phyloP scores from a whole-genome alignment of 2,113 vertebrate genomes.

The Alectura lathami region DNA sequence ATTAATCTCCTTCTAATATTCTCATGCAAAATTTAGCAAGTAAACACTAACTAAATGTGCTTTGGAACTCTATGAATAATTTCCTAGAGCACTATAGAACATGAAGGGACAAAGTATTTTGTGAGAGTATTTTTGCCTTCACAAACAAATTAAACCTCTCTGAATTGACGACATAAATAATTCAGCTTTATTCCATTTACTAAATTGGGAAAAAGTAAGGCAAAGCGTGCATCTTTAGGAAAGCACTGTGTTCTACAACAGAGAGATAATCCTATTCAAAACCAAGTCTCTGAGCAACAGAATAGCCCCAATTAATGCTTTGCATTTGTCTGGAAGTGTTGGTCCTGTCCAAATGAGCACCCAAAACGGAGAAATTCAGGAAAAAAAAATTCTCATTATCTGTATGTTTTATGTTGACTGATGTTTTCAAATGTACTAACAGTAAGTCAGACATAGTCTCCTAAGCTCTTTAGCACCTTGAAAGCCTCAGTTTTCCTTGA shows the following conservation, averaged over 20 bases:
- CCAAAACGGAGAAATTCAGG: not conserved
- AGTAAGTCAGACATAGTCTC: not conserved
- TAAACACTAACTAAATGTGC: conserved; percentile 38
- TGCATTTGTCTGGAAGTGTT: not conserved
- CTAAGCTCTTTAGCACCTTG: not conserved
- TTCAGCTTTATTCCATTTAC: conserved; percentile 24
- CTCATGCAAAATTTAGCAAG: conserved; percentile 61
- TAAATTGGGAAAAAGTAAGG: conserved; percentile 4
- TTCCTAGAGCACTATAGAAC: conserved; percentile 2
- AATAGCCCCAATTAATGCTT: not conserved
- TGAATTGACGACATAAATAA: conserved; percentile 17
- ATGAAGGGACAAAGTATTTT: conserved; percentile 1
- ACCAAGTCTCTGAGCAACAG: not conserved
- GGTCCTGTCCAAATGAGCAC: not conserved
- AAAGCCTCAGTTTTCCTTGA: not conserved
- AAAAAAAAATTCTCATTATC: not conserved
- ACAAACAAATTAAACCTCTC: conserved; percentile 50
- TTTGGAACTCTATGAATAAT: conserved; percentile 33
- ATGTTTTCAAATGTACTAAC: not conserved
- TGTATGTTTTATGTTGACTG: not conserved
- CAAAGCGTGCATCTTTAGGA: not conserved
- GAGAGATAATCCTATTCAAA: not conserved
- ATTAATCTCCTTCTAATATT: conserved; percentile 43
- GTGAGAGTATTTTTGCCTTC: conserved; percentile 29
- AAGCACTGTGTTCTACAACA: not conserved